phyloP scores from a whole-genome alignment of 2,797 vertebrate species.

The Nyctalus aviator region DNA sequence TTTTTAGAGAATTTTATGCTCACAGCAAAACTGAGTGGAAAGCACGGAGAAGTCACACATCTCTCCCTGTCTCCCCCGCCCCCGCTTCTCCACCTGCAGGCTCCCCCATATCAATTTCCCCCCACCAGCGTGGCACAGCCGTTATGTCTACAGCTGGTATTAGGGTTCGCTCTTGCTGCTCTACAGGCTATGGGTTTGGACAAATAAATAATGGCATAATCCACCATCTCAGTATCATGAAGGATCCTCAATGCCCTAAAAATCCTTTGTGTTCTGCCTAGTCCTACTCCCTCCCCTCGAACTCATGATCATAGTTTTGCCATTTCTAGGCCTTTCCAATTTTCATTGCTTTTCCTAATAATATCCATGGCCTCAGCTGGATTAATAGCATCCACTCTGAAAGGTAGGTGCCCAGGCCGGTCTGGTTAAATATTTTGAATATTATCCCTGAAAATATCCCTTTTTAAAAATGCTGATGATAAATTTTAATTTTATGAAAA shows the following conservation, averaged over 20 bases:
- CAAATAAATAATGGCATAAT: neutral
- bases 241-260: neutral
- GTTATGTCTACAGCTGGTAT: neutral
- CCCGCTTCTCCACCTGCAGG: neutral
- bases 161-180: neutral
- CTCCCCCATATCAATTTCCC: accelerated
- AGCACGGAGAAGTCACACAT: neutral
- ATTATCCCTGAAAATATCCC: neutral
- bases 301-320: neutral
- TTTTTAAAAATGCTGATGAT: constrained; percentile 9
- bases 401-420: neutral
- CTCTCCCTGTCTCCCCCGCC: no score
- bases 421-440: neutral
- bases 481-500: constrained; percentile 39
- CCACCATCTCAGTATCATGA: accelerated
- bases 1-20: neutral
- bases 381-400: accelerated
- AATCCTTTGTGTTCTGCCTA: neutral
- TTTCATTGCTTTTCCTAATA: neutral
- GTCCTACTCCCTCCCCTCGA: neutral
- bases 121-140: no score
- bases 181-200: neutral
- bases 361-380: accelerated
- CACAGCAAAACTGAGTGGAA: neutral
- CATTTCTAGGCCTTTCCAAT: neutral